Percentiles rank a stretch among this genome's conserved stretches.
These are phyloP conservation scores for Planiliza haematocheilus DNA, from an alignment of 2,113 vertebrate species.

Conservation along the genomic window DNA sequence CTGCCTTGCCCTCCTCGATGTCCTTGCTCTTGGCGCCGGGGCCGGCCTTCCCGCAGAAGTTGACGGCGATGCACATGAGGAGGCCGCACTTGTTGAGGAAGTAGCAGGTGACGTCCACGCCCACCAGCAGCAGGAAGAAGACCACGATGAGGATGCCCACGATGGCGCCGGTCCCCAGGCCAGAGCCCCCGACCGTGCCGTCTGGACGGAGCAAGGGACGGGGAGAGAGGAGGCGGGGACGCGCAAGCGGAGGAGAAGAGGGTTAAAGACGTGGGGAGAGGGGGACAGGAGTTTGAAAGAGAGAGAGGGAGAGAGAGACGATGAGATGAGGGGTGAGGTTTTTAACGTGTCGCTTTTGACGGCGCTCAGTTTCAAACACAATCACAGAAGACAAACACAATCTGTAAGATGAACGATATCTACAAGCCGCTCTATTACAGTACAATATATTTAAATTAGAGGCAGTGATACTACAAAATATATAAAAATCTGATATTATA, in stretches of 20 bases:
- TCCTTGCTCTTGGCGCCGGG: slow-evolving; percentile 95
- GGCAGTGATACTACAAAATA: too few relatives aligned
- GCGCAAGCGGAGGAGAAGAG: slow-evolving; percentile 41
- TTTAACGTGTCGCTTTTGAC: slow-evolving; percentile 36
- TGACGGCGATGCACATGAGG: slow-evolving; percentile 98
- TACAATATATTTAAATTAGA: too few relatives aligned
- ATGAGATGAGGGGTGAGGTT: slow-evolving; percentile 58
- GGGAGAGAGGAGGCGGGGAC: slow-evolving; percentile 34
- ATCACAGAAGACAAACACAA: neutral
- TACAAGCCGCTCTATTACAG: too few relatives aligned
- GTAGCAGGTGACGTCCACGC: slow-evolving; percentile 96
- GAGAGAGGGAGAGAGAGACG: slow-evolving; percentile 37
- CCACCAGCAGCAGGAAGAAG: slow-evolving; percentile 92
- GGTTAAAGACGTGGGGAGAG: slow-evolving; percentile 40
- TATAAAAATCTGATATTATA: too few relatives aligned
- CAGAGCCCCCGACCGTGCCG: slow-evolving; percentile 68
- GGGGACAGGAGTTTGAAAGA: slow-evolving; percentile 57
- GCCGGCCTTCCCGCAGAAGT: slow-evolving; percentile 94
- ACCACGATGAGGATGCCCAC: slow-evolving; percentile 96
- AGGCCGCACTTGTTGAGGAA: slow-evolving; percentile 99
- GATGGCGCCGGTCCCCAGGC: slow-evolving; percentile 94
- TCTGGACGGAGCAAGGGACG: slow-evolving; percentile 52
- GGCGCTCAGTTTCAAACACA: slow-evolving; percentile 48
- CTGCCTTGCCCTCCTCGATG: slow-evolving; percentile 97
- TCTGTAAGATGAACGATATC: too few relatives aligned